A percentile compares a stretch with the other conserved stretches of the same genome.
These are phyloP conservation scores for Theretra japonica DNA, from an alignment of 2,888 invertebrate genomes.

Conservation along the genomic window DNA sequence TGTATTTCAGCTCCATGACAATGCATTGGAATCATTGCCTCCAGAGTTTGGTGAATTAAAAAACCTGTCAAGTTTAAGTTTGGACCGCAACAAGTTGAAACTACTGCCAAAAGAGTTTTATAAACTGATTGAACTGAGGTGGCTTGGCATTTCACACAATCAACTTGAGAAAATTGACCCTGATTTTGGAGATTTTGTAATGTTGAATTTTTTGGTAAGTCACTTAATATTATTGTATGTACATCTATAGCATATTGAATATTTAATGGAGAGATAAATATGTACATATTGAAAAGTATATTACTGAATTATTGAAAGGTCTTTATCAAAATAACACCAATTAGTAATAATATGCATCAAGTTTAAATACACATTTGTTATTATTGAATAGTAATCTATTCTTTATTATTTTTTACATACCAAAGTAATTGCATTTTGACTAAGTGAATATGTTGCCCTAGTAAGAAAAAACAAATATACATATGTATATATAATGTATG, in stretches of 20 bases:
- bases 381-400: no score
- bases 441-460: no score
- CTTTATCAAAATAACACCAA: no score
- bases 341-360: no score
- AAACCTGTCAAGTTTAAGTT: constrained; percentile 87
- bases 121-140: constrained; percentile 87
- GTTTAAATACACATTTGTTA: no score
- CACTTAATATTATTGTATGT: not conserved
- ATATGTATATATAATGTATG: no score
- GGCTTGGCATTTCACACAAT: constrained; percentile 91
- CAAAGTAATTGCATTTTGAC: no score
- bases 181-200: constrained; percentile 90
- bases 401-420: no score
- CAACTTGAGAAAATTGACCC: constrained; percentile 87
- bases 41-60: constrained; percentile 89
- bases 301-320: no score
- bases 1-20: constrained; percentile 90
- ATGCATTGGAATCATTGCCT: constrained; percentile 89
- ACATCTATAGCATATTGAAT: no score
- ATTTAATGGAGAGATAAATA: not conserved
- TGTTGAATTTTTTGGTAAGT: constrained; percentile 85
- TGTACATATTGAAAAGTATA: not conserved
- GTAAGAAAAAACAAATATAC: no score
- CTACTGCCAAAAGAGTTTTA: constrained; percentile 87
- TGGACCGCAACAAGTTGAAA: constrained; percentile 88